Evolutionary conservation across 2,797 vertebrate genomes (phyloP), one percentile per base, ranked within the genome.

Genomic region (Rhinogobio ventralis): DNA sequence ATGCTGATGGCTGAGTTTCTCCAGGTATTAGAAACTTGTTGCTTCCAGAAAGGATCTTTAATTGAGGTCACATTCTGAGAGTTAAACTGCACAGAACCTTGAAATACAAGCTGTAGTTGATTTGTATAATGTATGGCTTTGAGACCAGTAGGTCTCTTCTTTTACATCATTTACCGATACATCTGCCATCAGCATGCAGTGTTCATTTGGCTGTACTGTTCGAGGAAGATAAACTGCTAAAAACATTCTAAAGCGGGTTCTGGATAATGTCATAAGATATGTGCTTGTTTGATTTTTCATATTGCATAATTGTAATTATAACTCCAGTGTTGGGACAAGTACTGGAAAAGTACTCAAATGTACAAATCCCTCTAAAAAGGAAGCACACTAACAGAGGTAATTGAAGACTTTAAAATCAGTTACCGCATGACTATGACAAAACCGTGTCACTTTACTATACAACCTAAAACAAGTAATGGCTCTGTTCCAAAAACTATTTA

Each of bases 81-180:
- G 30, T 64, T 73, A 46, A 60, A 74, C 74, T 73, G 69, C 42
- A 25, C 45, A 82, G 62, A 28, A 67, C 46, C 71, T 76, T 76
- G 33, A 83, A 33, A 55, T n/a, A 64, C 60, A 76, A 82, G 83
- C 45, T 62, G 62, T 51, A 62, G 72, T 42, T 77, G 60, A 71
- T 69, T 76, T 49, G 33, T 74, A 55, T 64, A 46, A 76, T 46
- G 69, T 72, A 49, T 79, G 55, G 66, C 57, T 85, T 15, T 62
- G 82, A 80, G 51, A 77, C 28, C 77, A 81, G 66, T n/a, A 66
- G 71, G 46, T 76, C 62, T 55, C 28, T 76, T 76, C 30, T 76
- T 68, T 67, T 67, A 64, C 30, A 66, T 75, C 0, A 25, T 76
- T 75, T 67, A 66, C 30, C 81, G 67, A 53, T 57, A 68, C 72